phyloP scores from a whole-genome alignment of 2,888 invertebrate genomes.

The Chesias legatella region DNA sequence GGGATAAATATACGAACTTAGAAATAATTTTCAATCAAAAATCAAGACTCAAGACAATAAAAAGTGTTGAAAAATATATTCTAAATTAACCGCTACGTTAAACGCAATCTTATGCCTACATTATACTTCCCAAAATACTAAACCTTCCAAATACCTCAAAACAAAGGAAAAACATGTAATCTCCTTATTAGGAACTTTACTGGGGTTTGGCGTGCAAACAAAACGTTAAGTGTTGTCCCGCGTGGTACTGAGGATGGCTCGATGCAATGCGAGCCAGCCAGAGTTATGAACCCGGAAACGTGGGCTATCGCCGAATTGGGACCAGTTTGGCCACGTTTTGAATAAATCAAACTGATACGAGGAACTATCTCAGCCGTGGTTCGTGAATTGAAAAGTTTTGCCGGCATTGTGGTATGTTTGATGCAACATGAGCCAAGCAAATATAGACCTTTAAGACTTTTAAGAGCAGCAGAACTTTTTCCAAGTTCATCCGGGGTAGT shows the following conservation, averaged over 20 bases:
- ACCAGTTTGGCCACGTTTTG: conserved; percentile 12
- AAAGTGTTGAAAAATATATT: no score
- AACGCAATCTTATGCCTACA: no score
- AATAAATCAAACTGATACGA: conserved; percentile 20
- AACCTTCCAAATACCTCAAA: not conserved
- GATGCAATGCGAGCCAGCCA: conserved; percentile 15
- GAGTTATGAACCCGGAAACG: conserved; percentile 28
- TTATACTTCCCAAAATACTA: not conserved
- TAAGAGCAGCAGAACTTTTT: no score
- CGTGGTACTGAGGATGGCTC: conserved; percentile 15
- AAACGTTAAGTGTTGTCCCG: conserved; percentile 23
- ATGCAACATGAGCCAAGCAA: no score
- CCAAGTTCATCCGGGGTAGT: no score
- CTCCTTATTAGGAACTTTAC: conserved; percentile 17
- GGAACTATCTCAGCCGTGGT: no score
- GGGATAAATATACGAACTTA: not conserved
- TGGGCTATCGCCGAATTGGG: conserved; percentile 17
- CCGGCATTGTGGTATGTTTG: no score
- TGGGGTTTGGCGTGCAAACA: conserved; percentile 23
- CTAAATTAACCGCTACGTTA: not conserved
- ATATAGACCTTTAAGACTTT: no score
- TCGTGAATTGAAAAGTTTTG: no score
- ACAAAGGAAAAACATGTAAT: not conserved
- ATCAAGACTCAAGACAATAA: no score
- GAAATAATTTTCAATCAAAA: no score